phyloP scores from a whole-genome alignment of 2,113 vertebrate genomes.

The Cathartes aura region DNA sequence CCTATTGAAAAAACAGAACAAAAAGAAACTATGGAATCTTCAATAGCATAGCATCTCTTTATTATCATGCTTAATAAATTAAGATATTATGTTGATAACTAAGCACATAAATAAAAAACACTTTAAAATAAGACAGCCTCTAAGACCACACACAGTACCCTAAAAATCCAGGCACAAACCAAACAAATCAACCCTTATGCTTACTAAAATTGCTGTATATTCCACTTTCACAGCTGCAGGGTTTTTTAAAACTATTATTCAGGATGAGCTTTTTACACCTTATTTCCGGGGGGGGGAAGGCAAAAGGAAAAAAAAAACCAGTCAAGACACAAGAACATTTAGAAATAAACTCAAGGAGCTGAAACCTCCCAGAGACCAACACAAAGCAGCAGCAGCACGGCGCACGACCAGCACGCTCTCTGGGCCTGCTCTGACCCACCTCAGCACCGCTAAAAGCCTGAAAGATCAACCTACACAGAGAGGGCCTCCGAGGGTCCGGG shows the following conservation, averaged over 20 bases:
- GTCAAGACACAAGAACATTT: rapidly evolving
- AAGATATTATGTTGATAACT: neutral
- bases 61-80: rapidly evolving
- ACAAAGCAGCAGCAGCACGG: neutral
- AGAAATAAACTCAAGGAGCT: rapidly evolving
- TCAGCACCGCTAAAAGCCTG: neutral
- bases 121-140: neutral
- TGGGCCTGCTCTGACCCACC: neutral
- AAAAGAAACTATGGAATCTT: neutral
- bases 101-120: neutral
- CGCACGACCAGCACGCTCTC: neutral
- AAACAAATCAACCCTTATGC: rapidly evolving
- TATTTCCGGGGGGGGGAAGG: neutral
- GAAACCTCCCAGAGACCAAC: no score
- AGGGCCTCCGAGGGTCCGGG: neutral
- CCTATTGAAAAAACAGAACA: rapidly evolving
- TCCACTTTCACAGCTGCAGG: rapidly evolving
- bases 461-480: rapidly evolving
- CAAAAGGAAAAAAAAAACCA: no score
- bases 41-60: neutral
- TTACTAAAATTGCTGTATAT: rapidly evolving
- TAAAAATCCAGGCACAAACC: neutral
- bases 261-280: neutral
- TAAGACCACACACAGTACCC: rapidly evolving
- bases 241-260: neutral